Base-by-base conservation (phyloP, 2,113 vertebrate species). In the Ctenomys sociabilis region DNA sequence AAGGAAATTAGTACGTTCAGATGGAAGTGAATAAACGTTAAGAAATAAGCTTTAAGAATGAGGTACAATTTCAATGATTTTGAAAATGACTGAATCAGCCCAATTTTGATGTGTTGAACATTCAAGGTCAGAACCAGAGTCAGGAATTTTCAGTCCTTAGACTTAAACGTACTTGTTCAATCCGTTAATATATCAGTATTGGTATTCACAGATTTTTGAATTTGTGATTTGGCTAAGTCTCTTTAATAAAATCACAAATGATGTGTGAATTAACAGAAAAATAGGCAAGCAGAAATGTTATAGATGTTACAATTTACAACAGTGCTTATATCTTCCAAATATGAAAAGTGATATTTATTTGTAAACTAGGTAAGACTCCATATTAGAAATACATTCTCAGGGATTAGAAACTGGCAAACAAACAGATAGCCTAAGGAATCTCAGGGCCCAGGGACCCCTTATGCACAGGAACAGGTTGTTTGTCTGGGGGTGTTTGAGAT, bases 161-260 rank as follows among this genome's bases (percentile, higher is more conserved):
- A 19, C 22, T 85, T 91, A 70, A 88, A 37, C 82, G 64, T 83
- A 57, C 83, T 12, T 4, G 77, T 49, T 72, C 89, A 94, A 72
- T 78, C 91, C 91, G 96, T 92, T 66, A 35, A 64, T 95, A 52
- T 86, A 85, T 35, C 83, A 88, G 12, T 0, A 80, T 92, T 82
- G 82, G 57, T n/a, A 3, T 93, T 96, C 70, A 63, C 93, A 86
- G 97, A 30, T 52, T 97, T 97, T 63, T 93, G 61, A 12, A 94
- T 95, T 96, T 97, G 96, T 52, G 45, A 28, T 81, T 95, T n/a
- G 14, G 66, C 84, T 91, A 93, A 87, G 88, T 95, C n/a, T 35
- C 22, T 95, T 97, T 43, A 96, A 93, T 92, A 85, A 43, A 11
- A 2, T 91, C 85, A 86, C 59, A 97, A 97, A 97, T 95, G 32